These are phyloP conservation scores for Entomyzon cyanotis DNA, from an alignment of 2,113 vertebrate species.

Conservation along the genomic window DNA sequence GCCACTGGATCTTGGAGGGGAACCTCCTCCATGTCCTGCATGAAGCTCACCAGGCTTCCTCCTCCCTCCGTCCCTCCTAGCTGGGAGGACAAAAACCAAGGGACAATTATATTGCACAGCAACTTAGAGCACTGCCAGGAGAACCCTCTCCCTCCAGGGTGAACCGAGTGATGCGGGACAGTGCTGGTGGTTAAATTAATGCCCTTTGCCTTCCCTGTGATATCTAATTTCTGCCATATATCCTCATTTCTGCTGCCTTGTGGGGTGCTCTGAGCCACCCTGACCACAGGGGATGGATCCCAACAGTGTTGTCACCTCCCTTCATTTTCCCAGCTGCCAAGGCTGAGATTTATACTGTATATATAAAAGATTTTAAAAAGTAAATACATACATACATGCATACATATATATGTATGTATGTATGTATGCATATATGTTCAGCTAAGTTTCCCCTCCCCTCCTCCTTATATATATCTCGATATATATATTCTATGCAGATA, in stretches of 20 bases:
- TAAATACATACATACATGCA: no score
- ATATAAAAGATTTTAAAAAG: no score
- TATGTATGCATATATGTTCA: no score
- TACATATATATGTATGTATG: no score
- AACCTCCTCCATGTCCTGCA: accelerated
- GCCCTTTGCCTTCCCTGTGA: background rate
- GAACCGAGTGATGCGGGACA: accelerated
- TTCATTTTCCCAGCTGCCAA: background rate
- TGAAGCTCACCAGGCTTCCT: background rate
- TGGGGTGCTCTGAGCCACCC: background rate
- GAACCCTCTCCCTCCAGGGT: background rate
- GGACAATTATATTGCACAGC: background rate
- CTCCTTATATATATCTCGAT: background rate
- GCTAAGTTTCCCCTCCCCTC: no score
- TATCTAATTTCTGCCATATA: background rate
- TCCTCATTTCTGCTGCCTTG: background rate
- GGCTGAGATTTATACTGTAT: background rate
- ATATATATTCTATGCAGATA: background rate
- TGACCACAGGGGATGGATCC: background rate
- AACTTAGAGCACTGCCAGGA: background rate
- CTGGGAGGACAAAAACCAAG: background rate
- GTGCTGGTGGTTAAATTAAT: background rate
- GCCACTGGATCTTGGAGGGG: accelerated
- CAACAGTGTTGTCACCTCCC: background rate
- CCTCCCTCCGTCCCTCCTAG: no score